These are phyloP conservation scores for Xyrauchen texanus DNA, from an alignment of 2,113 vertebrate species.

Conservation along the genomic window DNA sequence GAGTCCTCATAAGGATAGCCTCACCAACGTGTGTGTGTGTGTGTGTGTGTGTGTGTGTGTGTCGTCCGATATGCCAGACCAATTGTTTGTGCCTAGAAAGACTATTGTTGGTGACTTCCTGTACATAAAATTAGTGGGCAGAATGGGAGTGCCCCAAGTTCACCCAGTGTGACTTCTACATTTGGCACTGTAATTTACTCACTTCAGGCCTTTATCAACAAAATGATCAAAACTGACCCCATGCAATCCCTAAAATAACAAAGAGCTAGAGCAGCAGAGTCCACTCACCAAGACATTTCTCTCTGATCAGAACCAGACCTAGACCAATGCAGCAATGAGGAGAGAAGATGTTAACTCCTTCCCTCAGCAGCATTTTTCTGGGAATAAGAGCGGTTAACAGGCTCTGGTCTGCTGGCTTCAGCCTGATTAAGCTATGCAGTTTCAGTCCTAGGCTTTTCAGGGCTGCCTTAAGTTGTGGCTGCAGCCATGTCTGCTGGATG, in stretches of 20 bases:
- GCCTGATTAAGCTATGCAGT: constrained; percentile 29
- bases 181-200: constrained; percentile 46
- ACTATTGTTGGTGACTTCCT: constrained; percentile 47
- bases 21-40: neutral
- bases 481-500: constrained; percentile 41
- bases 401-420: constrained; percentile 17
- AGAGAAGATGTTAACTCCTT: constrained; percentile 24
- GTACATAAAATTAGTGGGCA: constrained; percentile 45
- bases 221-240: constrained; percentile 40
- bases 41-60: neutral
- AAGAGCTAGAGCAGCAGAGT: constrained; percentile 3
- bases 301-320: constrained; percentile 28
- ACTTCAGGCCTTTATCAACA: constrained; percentile 46
- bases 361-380: constrained; percentile 21
- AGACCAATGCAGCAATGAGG: neutral
- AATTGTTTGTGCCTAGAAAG: constrained; percentile 50
- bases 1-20: too few relatives aligned
- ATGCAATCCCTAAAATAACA: constrained; percentile 21
- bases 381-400: constrained; percentile 18
- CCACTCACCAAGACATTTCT: constrained; percentile 28
- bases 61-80: constrained; percentile 31
- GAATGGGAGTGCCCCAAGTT: constrained; percentile 30
- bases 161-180: constrained; percentile 33
- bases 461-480: constrained; percentile 27
- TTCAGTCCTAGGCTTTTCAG: neutral